These are phyloP conservation scores for Pseudopleuronectes americanus DNA, from an alignment of 2,797 vertebrate species.

Conservation along the genomic window DNA sequence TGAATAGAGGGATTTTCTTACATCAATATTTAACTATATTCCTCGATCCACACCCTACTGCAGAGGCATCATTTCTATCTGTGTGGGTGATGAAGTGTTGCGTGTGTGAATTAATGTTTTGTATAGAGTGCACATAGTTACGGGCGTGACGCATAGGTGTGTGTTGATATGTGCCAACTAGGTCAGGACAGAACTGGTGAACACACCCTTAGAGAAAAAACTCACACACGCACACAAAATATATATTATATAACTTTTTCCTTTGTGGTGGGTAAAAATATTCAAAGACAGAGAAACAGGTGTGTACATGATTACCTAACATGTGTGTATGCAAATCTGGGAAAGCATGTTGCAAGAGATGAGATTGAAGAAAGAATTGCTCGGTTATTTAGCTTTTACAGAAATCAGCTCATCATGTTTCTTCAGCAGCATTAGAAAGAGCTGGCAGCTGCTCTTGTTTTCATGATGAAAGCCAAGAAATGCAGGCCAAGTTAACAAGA, in stretches of 20 bases:
- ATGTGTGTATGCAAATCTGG: slow-evolving; percentile 7
- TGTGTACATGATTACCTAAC: slow-evolving; percentile 7
- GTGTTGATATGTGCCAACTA: slow-evolving; percentile 54
- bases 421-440: background rate
- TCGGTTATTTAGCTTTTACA: slow-evolving; percentile 5
- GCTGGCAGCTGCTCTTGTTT: background rate
- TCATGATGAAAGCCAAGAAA: background rate
- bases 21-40: slow-evolving; percentile 61
- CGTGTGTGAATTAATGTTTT: slow-evolving; percentile 33
- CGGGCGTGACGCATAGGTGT: slow-evolving; percentile 37
- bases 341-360: slow-evolving; percentile 12
- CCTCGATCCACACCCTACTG: slow-evolving; percentile 30
- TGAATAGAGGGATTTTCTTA: slow-evolving; percentile 20
- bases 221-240: background rate
- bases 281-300: slow-evolving; percentile 6
- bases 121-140: slow-evolving; percentile 25
- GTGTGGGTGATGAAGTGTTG: slow-evolving; percentile 13
- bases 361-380: background rate
- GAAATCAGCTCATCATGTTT: slow-evolving; percentile 5
- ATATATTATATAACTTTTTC: slow-evolving; percentile 10
- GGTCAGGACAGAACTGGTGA: slow-evolving; percentile 58
- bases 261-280: slow-evolving; percentile 9
- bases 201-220: slow-evolving; percentile 29
- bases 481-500: background rate
- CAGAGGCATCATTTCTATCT: slow-evolving; percentile 21